Conservation (phyloP, 2,113 vertebrate genomes). For the Bos indicus region DNA sequence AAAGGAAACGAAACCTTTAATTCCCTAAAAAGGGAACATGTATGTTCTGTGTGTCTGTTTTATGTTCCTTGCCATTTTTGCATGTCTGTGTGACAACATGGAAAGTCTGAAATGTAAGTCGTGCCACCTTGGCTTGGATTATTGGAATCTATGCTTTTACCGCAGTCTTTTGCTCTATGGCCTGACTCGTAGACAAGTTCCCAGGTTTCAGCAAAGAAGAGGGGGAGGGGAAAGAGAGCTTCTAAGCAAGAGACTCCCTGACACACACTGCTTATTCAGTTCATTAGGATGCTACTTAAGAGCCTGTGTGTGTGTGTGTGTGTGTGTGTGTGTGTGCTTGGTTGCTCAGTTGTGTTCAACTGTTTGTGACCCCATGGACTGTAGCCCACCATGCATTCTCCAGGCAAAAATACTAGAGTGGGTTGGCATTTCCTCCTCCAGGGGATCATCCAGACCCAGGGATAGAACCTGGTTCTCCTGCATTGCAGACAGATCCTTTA, state of each 20-base stretch:
- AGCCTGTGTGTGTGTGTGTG: background rate
- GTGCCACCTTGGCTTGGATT: background rate
- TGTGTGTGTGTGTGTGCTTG: background rate
- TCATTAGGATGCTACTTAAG: background rate
- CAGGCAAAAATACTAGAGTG: background rate
- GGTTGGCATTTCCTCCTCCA: background rate
- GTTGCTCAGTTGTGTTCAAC: background rate
- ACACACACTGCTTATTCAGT: background rate
- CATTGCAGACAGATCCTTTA: background rate
- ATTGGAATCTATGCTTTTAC: background rate
- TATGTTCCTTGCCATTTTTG: slow-evolving; percentile 33
- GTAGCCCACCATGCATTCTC: background rate
- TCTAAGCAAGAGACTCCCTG: background rate
- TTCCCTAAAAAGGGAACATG: slow-evolving; percentile 42
- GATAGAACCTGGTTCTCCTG: background rate
- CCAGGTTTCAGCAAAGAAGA: background rate
- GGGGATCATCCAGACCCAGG: background rate
- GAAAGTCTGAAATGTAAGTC: background rate
- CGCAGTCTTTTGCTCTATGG: background rate
- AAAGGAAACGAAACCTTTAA: slow-evolving; percentile 39
- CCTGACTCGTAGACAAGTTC: background rate
- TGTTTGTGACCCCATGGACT: background rate
- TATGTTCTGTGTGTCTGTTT: slow-evolving; percentile 43
- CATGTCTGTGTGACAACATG: background rate
- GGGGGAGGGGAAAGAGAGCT: too few relatives aligned